phyloP scores from a whole-genome alignment of 2,888 invertebrate species.

The Drosophila multiciliata region DNA sequence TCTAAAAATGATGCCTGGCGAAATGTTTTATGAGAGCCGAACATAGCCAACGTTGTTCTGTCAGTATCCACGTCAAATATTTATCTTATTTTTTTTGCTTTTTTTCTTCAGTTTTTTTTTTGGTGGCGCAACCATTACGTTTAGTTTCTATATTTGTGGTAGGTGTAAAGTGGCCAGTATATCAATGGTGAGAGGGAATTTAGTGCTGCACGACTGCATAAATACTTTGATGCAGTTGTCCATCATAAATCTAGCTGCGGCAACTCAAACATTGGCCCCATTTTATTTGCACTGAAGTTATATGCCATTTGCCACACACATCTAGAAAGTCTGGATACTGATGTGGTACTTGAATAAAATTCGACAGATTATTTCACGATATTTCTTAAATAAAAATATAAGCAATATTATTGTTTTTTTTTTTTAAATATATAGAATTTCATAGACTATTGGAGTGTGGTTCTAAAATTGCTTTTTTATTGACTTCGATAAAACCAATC shows the following conservation, averaged over 20 bases:
- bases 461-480: not conserved
- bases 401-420: too few relatives aligned
- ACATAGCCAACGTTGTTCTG: conserved; percentile 5
- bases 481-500: not conserved
- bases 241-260: conserved; percentile 59
- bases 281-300: conserved; percentile 39
- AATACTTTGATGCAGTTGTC: conserved; percentile 58
- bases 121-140: conserved; percentile 36
- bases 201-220: conserved; percentile 41
- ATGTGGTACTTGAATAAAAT: not conserved
- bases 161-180: conserved; percentile 56
- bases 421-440: not conserved
- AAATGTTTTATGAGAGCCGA: conserved; percentile 20
- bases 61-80: conserved; percentile 24
- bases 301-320: conserved; percentile 34
- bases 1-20: conserved; percentile 50
- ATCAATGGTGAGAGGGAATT: not conserved
- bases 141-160: conserved; percentile 50
- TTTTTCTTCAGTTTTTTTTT: conserved; percentile 1
- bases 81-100: conserved; percentile 23
- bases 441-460: not conserved
- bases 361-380: not conserved
- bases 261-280: conserved; percentile 54
- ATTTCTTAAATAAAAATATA: not conserved
- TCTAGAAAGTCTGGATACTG: not conserved